phyloP scores from a whole-genome alignment of 2,113 vertebrate genomes.

The Anoplopoma fimbria region DNA sequence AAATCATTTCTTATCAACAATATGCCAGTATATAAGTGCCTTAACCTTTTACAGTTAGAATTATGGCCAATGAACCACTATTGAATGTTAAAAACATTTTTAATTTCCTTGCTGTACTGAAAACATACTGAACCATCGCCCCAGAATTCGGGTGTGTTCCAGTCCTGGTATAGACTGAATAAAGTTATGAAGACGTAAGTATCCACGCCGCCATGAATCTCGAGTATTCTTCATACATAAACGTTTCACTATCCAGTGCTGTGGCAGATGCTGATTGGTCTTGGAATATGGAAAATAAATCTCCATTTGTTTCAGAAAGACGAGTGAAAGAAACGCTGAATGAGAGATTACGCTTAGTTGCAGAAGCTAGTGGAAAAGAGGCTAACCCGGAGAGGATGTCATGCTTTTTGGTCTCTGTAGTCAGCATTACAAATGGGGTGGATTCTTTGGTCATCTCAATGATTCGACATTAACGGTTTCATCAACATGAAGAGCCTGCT shows the following conservation, averaged over 20 bases:
- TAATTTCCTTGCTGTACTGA: too few relatives aligned
- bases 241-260: neutral
- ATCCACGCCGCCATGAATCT: neutral
- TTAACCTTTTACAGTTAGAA: neutral
- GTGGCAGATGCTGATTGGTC: neutral
- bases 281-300: neutral
- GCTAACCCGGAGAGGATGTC: neutral
- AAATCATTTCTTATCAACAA: neutral
- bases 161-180: too few relatives aligned
- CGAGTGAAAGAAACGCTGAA: neutral
- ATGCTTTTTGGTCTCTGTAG: neutral
- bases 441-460: neutral
- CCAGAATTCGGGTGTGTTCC: too few relatives aligned
- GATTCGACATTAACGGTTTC: neutral
- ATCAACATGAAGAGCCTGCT: constrained; percentile 5
- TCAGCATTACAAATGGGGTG: constrained; percentile 5
- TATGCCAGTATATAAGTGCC: neutral
- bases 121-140: too few relatives aligned
- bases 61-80: neutral
- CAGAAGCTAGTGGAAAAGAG: neutral
- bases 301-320: neutral
- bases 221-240: neutral
- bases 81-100: neutral
- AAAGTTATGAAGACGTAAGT: neutral
- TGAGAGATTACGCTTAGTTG: neutral